phyloP scores from a whole-genome alignment of 2,888 invertebrate genomes.

The Campoplex capitator region DNA sequence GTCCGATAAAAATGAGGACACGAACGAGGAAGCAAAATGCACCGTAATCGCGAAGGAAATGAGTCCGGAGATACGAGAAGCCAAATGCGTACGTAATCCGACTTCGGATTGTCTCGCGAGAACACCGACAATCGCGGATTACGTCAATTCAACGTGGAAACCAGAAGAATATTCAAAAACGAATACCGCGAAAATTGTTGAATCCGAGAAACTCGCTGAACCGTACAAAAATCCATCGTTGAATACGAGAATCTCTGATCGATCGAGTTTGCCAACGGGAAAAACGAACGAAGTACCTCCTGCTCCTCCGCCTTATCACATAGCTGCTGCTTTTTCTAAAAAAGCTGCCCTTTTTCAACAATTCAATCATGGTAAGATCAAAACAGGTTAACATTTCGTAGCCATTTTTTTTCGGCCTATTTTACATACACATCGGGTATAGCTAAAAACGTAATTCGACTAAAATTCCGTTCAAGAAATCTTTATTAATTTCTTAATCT shows the following conservation, averaged over 20 bases:
- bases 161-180: conserved; percentile 82
- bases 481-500: too few relatives aligned
- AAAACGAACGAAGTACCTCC: conserved; percentile 78
- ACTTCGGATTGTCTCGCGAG: conserved; percentile 79
- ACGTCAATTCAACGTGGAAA: conserved; percentile 82
- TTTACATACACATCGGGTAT: too few relatives aligned
- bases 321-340: conserved; percentile 93
- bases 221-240: conserved; percentile 73
- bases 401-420: not conserved
- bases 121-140: conserved; percentile 81
- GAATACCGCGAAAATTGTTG: conserved; percentile 81
- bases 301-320: conserved; percentile 92
- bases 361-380: conserved; percentile 72
- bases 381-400: not conserved
- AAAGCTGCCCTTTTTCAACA: conserved; percentile 86
- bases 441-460: too few relatives aligned
- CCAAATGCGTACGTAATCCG: conserved; percentile 83
- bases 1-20: conserved; percentile 73
- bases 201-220: conserved; percentile 81
- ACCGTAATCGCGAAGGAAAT: conserved; percentile 81
- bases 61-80: conserved; percentile 82
- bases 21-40: conserved; percentile 78
- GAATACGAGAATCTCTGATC: conserved; percentile 83
- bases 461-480: too few relatives aligned
- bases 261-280: conserved; percentile 72